Base-by-base conservation (phyloP, 2,888 invertebrate species). In the Dryobotodes eremita region DNA sequence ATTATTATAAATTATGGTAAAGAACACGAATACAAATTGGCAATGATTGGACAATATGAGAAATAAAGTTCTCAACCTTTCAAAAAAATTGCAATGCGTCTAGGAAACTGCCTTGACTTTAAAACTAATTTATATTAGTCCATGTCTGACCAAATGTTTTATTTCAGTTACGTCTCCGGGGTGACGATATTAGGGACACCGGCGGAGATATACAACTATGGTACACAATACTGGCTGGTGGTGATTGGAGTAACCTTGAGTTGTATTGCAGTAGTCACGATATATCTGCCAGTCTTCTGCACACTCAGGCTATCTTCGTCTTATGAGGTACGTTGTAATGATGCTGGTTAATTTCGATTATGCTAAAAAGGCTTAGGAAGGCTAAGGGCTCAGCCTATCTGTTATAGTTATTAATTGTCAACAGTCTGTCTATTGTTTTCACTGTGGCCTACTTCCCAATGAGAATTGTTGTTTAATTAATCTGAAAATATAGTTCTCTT, bases 171-270 rank as follows among this genome's bases (percentile, higher is more conserved):
- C 92, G 98, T 99, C 91, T 99, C 99, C 23, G 99, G 99, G 73
- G 98, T 99, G 71, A 99, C 99, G 73, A 98, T 99, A 86, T 96
- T 99, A 87, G 99, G 99, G 53, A 98, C 98, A 8, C 98, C 99
- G 13, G 98, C 98, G 0, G 99, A 99, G 96, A 98, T 98, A 92
- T 99, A 98, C 95, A 98, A 98, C 94, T 98, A 98, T 91, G 99
- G 99, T 50, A 98, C 98, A 0, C 98, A 98, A 92, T 98, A 98
- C 94, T 98, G 98, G 98, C 95, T 98, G 88, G 98, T 98, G 80
- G 96, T 98, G 57, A 93, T 98, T 53, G 97, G 98, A 3, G 98
- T 98, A 81, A 94, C 98, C 71, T 93, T 98, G 15, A 98, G 98
- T 92, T 98, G 98, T 65, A 78, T 97, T 31, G 95, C 97, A 59